Evolutionary conservation across 2,888 invertebrate genomes (phyloP).

Genomic region (Acronicta leporina): DNA sequence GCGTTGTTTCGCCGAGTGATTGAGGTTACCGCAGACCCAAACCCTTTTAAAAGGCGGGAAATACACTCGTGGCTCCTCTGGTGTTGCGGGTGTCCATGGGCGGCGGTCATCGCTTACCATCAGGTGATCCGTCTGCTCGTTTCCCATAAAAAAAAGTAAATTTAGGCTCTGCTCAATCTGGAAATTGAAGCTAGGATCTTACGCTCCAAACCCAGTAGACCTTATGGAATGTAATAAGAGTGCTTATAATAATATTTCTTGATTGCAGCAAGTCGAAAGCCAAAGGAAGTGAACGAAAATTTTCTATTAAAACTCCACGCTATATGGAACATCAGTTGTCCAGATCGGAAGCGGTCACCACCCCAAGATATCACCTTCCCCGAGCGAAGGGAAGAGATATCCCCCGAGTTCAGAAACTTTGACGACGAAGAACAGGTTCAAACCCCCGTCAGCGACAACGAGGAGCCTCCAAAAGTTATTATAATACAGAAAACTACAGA

Average conservation of each 20-base stretch:
- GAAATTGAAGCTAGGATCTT: too few species aligned
- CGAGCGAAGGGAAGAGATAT: slow-evolving; percentile 64
- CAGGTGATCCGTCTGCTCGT: too few species aligned
- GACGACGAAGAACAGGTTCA: slow-evolving; percentile 67
- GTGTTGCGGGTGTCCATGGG: too few species aligned
- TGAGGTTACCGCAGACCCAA: too few species aligned
- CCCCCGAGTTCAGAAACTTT: slow-evolving; percentile 71
- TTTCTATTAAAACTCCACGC: slow-evolving; percentile 69
- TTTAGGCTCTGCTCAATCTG: too few species aligned
- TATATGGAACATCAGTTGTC: slow-evolving; percentile 78
- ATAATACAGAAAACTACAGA: slow-evolving; percentile 14
- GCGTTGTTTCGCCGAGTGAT: too few species aligned
- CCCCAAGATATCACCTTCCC: slow-evolving; percentile 60
- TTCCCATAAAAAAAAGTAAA: too few species aligned
- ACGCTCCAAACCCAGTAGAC: too few species aligned
- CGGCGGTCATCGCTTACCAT: too few species aligned
- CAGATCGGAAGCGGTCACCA: slow-evolving; percentile 67
- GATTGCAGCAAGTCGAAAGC: slow-evolving; percentile 76
- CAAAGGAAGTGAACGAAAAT: slow-evolving; percentile 66
- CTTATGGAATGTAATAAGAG: too few species aligned
- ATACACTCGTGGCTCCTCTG: too few species aligned
- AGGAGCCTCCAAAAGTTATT: slow-evolving; percentile 35
- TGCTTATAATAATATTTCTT: background rate
- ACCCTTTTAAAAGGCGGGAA: too few species aligned
- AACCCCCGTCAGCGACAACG: slow-evolving; percentile 74